Evolutionary conservation across 35 echinoderm and acorn worm species (phyloP), one percentile per base, ranked within the genome.

Genomic region (Acanthaster planci): DNA sequence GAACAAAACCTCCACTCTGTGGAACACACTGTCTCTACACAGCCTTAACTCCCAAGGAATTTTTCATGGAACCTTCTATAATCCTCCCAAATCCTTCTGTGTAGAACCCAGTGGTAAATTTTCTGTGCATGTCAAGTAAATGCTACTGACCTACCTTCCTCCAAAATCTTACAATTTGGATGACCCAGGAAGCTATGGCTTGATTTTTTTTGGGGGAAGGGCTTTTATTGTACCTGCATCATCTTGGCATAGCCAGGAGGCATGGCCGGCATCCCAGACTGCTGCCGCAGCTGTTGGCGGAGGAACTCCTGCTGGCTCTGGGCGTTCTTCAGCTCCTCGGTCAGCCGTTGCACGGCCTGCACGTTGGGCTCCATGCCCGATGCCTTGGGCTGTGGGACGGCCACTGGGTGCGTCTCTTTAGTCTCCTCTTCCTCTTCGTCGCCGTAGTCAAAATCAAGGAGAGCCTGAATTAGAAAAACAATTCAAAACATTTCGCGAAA

Each of bases 381-480:
- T 22, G 80, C 78, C 75, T 81, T 93, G 67, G 68, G 64, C 42
- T 55, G 87, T 42, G 40, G 87, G 56, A 58, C 27, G 6, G 84
- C 76, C 38, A 51, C 39, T 31, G 84, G 67, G 21, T 84, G 40
- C 42, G 68, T 30, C 44, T 76, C 55, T 38, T 92, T 87, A 4
- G 16, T 55, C 27, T 83, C 90, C 34, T 96, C 93, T 0, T 90
- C 88, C 60, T 96, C 93, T 38, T 96, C 93, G 82, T 96, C 93
- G 42, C 93, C 90, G 81, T 96, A 96, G 55, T 96, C 93, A 89
- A 96, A 96, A 39, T 96, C 93, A 23, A 96, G 81, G 19, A 96
- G 76, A 12, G 93, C 93, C 93, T 96, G 54, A 15, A 54, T 35
- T 68, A 37, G 58, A 50, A 44, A 57, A 81, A 72, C 56, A 18